These are phyloP conservation scores for Hyperopisus bebe DNA, from an alignment of 2,113 vertebrate species.

Conservation along the genomic window DNA sequence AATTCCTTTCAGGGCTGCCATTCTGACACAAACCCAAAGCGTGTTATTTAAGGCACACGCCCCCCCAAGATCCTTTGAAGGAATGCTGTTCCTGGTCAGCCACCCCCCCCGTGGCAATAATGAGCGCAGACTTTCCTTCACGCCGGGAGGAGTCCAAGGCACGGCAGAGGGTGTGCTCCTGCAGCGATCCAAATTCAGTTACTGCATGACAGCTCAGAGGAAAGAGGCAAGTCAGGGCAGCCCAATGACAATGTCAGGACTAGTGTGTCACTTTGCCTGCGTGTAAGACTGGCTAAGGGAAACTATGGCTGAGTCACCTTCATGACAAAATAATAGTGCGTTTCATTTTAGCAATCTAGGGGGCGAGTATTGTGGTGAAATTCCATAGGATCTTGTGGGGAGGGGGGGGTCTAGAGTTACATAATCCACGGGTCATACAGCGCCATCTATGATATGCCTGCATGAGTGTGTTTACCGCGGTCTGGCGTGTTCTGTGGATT, in stretches of 20 bases:
- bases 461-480: not conserved
- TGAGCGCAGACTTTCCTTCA: not conserved
- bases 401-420: not conserved
- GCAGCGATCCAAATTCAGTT: not conserved
- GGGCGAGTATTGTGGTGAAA: not conserved
- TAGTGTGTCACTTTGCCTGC: not conserved
- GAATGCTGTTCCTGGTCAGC: not conserved
- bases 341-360: not conserved
- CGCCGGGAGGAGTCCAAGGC: not conserved
- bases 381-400: not conserved
- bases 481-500: not conserved
- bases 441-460: not conserved
- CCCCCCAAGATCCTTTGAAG: not conserved
- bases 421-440: not conserved
- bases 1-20: not conserved
- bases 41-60: not conserved
- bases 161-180: not conserved
- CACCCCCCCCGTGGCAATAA: not conserved
- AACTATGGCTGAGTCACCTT: conserved; percentile 3
- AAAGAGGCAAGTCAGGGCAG: conserved; percentile 1
- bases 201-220: not conserved
- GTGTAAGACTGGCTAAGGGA: not conserved
- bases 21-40: not conserved
- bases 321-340: not conserved
- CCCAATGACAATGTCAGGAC: not conserved